Conservation (phyloP, 2,113 vertebrate species). For the Coptodon rendalli region DNA sequence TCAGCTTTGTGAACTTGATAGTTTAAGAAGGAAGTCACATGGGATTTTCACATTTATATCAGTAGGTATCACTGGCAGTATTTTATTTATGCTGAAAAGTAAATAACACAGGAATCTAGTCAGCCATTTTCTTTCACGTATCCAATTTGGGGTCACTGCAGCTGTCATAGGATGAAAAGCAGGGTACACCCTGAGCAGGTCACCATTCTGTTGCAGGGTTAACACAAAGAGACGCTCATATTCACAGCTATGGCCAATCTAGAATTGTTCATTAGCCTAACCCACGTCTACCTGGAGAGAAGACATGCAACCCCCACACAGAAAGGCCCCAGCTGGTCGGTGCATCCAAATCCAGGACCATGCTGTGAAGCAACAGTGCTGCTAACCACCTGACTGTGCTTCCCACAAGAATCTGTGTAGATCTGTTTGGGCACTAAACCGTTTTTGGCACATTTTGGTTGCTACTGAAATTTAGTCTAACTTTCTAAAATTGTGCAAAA, state of each 20-base stretch:
- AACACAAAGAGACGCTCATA: background rate
- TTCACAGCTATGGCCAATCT: background rate
- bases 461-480: background rate
- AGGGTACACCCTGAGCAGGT: fast-evolving
- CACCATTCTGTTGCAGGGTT: background rate
- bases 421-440: fast-evolving
- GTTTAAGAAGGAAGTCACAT: background rate
- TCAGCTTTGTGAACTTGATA: background rate
- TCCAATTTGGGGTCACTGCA: background rate
- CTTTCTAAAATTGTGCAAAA: background rate
- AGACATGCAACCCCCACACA: background rate
- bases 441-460: background rate
- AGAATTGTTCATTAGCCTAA: background rate
- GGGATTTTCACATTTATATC: background rate
- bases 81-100: background rate
- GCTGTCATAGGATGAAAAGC: background rate
- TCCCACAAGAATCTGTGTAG: background rate
- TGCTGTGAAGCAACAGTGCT: background rate
- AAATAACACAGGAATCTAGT: background rate
- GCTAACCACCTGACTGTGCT: background rate
- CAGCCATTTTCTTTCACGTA: fast-evolving
- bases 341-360: background rate
- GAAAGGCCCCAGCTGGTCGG: background rate
- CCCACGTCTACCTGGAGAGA: background rate
- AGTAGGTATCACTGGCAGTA: background rate